Base-by-base conservation (phyloP, 2,797 vertebrate species). In the Ptychadena robeensis region DNA sequence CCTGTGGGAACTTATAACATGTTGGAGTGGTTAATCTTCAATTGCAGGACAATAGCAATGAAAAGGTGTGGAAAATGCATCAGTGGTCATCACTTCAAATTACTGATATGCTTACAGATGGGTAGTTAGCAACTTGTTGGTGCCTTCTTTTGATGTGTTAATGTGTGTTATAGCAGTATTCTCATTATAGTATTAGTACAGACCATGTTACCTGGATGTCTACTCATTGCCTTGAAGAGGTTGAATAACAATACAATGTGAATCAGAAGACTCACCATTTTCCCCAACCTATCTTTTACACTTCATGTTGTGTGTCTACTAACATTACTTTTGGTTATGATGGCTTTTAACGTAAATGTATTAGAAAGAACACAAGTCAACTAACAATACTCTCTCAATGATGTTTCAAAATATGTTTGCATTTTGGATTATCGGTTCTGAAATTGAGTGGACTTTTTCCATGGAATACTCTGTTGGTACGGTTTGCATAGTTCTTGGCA, bases 401-500 rank as follows among this genome's bases (percentile, higher is more conserved):
- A 34, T 57, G 27, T 31, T 11, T 9, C 9, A 2, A 4, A 22
- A 9, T 18, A 44, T 31, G 64, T 27, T 12, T 44, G 31, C 25
- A 67, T 59, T 81, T 68, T 34, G 34, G 48, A 22, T 44, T 44
- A 38, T 85, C 77, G 1, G 0, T 73, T 74, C 82, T 80, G 75
- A 81, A 85, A 68, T 44, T 87, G 87, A 38, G 68, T 72, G 11
- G 1, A 4, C 2, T 73, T 71, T 32, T 79, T 48, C 63, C 1
- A 28, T 87, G 82, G 76, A 53, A 0, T 1, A 86, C 73, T 74
- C 81, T 30, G 86, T 86, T 87, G 82, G 30, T 73, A 80, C 75
- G 85, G 59, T 63, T 84, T 80, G 64, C 80, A 64, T 83, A 53
- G 40, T 82, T 64, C 34, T 44, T 89, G 87, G 86, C 86, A 82